phyloP scores from a whole-genome alignment of 2,888 invertebrate genomes.

The Dexiosoma caninum region DNA sequence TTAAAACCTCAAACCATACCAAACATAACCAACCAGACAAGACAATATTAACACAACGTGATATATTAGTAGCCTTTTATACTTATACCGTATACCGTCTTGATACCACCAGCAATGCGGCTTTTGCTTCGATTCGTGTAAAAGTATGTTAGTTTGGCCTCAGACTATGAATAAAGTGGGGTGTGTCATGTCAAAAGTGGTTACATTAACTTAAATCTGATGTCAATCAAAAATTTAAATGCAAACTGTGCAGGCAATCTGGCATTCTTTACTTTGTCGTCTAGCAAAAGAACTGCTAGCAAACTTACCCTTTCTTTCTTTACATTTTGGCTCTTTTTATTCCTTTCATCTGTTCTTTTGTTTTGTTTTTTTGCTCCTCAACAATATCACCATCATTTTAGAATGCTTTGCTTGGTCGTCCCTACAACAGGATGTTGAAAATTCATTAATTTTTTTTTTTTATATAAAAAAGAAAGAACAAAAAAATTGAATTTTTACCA shows the following conservation, averaged over 20 bases:
- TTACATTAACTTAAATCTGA: conserved; percentile 63
- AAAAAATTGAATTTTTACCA: conserved; percentile 23
- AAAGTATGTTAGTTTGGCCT: conserved; percentile 11
- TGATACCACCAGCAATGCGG: conserved; percentile 19
- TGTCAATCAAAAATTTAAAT: conserved; percentile 63
- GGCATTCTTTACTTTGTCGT: conserved; percentile 4
- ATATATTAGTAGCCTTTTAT: conserved; percentile 34
- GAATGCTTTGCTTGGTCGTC: conserved; percentile 31
- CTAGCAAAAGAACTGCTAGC: conserved; percentile 18
- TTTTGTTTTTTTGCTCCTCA: conserved; percentile 39
- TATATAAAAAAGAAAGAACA: conserved; percentile 6
- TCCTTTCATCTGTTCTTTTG: conserved; percentile 12
- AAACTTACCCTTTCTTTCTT: conserved; percentile 46
- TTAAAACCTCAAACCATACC: conserved; percentile 18
- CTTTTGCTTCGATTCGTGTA: background rate
- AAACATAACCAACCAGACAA: conserved; percentile 13
- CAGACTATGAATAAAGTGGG: conserved; percentile 40
- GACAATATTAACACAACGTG: conserved; percentile 7
- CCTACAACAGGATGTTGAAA: conserved; percentile 59
- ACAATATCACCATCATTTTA: conserved; percentile 52
- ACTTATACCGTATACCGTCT: conserved; percentile 15
- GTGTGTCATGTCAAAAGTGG: conserved; percentile 62
- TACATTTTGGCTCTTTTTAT: background rate
- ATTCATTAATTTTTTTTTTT: conserved; percentile 58
- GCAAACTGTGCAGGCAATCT: conserved; percentile 56